Evolutionary conservation across 1,140 invertebrate species (phyloP).

Genomic region (Vanessa atalanta): DNA sequence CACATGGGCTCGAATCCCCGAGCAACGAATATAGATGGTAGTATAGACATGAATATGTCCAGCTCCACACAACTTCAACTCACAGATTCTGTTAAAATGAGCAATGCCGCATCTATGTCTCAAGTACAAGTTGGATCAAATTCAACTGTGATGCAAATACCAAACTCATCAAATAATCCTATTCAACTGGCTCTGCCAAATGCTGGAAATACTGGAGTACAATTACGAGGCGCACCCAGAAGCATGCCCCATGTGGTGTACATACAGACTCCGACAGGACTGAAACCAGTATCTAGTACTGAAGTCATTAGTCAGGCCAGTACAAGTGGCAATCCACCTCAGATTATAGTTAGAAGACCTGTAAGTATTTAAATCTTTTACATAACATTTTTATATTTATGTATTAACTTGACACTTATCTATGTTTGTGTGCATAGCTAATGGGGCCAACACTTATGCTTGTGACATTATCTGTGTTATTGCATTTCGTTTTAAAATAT

Average conservation of each 20-base stretch:
- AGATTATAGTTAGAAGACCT: slow-evolving; percentile 78
- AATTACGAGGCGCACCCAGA: slow-evolving; percentile 61
- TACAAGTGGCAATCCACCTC: slow-evolving; percentile 72
- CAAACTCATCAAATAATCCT: slow-evolving; percentile 65
- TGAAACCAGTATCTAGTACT: slow-evolving; percentile 73
- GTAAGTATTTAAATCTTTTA: slow-evolving; percentile 58
- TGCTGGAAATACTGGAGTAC: slow-evolving; percentile 51
- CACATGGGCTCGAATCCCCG: slow-evolving; percentile 71
- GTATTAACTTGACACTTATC: background rate
- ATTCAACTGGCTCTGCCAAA: slow-evolving; percentile 68
- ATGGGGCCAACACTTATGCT: slow-evolving; percentile 14
- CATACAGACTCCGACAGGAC: slow-evolving; percentile 72
- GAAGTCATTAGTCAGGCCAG: slow-evolving; percentile 75
- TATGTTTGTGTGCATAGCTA: background rate
- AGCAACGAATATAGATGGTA: slow-evolving; percentile 57
- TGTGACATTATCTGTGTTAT: background rate
- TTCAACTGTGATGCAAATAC: slow-evolving; percentile 65
- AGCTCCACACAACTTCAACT: slow-evolving; percentile 62
- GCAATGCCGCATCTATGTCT: slow-evolving; percentile 53
- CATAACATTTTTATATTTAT: background rate
- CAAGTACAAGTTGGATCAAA: slow-evolving; percentile 66
- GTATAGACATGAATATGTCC: slow-evolving; percentile 60
- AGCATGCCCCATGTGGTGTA: slow-evolving; percentile 74
- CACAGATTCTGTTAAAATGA: slow-evolving; percentile 66
- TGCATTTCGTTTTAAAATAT: background rate